Conservation (phyloP, 2,113 vertebrate species). For the Rattus rattus region DNA sequence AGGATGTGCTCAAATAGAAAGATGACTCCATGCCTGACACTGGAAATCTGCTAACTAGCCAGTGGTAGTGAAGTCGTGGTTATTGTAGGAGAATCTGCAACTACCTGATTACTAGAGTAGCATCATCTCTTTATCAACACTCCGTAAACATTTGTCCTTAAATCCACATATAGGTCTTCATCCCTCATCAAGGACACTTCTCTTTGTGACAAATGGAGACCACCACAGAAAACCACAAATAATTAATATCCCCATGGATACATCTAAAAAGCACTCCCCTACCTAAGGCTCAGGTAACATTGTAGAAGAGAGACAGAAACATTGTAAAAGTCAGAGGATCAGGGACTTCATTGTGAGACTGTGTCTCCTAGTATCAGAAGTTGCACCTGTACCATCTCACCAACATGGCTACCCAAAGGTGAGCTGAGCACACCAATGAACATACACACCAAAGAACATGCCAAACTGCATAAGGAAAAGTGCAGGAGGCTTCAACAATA, state of each 20-base stretch:
- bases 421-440: neutral
- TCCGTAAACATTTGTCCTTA: neutral
- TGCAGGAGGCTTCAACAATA: neutral
- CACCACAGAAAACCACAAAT: neutral
- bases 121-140: neutral
- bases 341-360: neutral
- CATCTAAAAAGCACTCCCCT: neutral
- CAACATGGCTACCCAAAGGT: neutral
- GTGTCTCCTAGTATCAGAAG: neutral
- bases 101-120: neutral
- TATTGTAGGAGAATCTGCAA: neutral
- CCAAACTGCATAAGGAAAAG: neutral
- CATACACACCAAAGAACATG: no score
- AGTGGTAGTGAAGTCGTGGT: neutral
- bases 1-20: neutral
- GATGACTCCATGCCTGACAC: neutral
- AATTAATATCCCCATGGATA: neutral
- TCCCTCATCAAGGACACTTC: neutral
- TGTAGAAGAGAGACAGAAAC: neutral
- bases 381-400: neutral
- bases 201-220: neutral
- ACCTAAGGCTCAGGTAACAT: neutral
- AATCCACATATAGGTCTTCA: neutral
- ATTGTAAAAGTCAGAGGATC: neutral
- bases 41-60: neutral